These are phyloP conservation scores for Drosophila phalerata DNA, from an alignment of 2,888 invertebrate genomes.

Conservation along the genomic window DNA sequence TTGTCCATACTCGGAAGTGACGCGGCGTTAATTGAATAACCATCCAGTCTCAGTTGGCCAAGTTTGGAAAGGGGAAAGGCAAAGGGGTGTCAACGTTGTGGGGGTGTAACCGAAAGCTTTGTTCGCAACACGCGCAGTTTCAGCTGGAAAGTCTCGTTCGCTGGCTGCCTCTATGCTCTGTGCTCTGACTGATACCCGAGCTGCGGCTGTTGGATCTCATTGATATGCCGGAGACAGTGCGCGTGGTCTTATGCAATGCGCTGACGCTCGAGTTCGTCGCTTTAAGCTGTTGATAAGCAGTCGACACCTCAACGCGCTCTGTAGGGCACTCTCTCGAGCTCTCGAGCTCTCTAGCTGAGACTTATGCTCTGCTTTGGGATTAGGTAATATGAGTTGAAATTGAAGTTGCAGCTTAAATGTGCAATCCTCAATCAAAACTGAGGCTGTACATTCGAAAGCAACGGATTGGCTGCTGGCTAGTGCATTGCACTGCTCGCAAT, in stretches of 20 bases:
- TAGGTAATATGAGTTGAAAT: slow-evolving; percentile 50
- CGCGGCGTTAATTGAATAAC: slow-evolving; percentile 68
- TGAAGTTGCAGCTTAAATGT: slow-evolving; percentile 14
- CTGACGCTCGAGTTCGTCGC: slow-evolving; percentile 12
- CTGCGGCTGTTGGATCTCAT: slow-evolving; percentile 57
- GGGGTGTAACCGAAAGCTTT: slow-evolving; percentile 38
- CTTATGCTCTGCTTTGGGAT: slow-evolving; percentile 34
- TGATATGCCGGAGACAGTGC: slow-evolving; percentile 67
- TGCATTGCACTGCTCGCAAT: slow-evolving; percentile 70
- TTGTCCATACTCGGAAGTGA: slow-evolving; percentile 65
- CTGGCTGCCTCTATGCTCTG: no score
- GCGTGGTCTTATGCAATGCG: slow-evolving; percentile 52
- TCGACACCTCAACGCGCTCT: slow-evolving; percentile 23
- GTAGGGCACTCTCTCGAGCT: slow-evolving; percentile 44
- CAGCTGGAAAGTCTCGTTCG: slow-evolving; percentile 1
- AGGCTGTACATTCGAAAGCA: slow-evolving; percentile 48
- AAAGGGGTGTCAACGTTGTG: neutral
- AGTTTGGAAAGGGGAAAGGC: neutral
- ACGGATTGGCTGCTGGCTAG: slow-evolving; percentile 46
- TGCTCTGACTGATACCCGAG: slow-evolving; percentile 4
- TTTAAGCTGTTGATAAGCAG: slow-evolving; percentile 30
- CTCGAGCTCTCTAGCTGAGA: slow-evolving; percentile 2
- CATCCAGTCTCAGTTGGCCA: slow-evolving; percentile 31
- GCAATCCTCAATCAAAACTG: slow-evolving; percentile 19
- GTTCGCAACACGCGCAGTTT: slow-evolving; percentile 36